A percentile compares a stretch with the other conserved stretches of the same genome.
Evolutionary conservation across 2,797 vertebrate genomes (phyloP).

Genomic region (Acipenser ruthenus): DNA sequence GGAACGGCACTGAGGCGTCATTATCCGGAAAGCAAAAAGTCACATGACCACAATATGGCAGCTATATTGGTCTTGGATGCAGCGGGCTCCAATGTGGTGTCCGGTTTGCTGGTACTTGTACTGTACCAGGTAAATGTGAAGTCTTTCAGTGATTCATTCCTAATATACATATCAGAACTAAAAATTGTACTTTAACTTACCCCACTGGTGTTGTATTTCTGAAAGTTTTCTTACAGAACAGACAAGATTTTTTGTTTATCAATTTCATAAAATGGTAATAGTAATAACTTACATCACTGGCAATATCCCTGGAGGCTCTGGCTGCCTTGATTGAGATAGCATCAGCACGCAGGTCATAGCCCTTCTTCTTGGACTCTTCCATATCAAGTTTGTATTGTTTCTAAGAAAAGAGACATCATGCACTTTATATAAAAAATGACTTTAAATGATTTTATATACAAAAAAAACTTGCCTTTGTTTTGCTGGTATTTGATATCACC

Average conservation of each 20-base stretch:
- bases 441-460: too few species aligned
- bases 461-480: too few species aligned
- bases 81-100: constrained; percentile 59
- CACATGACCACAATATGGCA: too few species aligned
- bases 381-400: constrained; percentile 80
- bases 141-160: background rate
- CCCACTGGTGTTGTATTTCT: background rate
- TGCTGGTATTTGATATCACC: too few species aligned
- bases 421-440: too few species aligned
- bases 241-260: background rate
- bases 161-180: background rate
- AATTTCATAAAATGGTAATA: background rate
- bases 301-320: constrained; percentile 74
- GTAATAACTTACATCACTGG: constrained; percentile 76
- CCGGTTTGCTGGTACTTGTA: constrained; percentile 67
- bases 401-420: constrained; percentile 38
- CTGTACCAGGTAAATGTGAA: constrained; percentile 34
- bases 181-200: background rate
- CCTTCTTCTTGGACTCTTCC: constrained; percentile 73
- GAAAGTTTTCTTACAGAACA: background rate
- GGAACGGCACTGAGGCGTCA: too few species aligned
- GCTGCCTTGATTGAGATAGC: constrained; percentile 79
- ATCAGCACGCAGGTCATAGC: constrained; percentile 77
- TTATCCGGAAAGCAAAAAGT: too few species aligned
- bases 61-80: constrained; percentile 40